phyloP scores from a whole-genome alignment of 2,113 vertebrate species.

The Platichthys flesus region DNA sequence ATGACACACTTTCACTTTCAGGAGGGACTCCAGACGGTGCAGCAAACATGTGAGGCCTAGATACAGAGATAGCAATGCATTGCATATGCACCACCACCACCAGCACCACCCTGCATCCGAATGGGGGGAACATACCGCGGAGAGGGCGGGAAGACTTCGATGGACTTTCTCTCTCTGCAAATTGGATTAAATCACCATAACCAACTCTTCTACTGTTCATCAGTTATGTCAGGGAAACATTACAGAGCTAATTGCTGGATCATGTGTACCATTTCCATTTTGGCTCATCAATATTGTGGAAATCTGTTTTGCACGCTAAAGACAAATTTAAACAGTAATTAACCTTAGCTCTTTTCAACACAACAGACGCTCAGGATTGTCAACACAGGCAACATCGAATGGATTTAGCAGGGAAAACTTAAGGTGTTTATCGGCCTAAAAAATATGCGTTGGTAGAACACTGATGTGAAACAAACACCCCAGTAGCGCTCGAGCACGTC shows the following conservation, averaged over 20 bases:
- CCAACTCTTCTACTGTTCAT: slow-evolving; percentile 14
- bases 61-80: slow-evolving; percentile 55
- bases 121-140: background rate
- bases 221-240: background rate
- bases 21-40: slow-evolving; percentile 65
- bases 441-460: slow-evolving; percentile 4
- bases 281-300: slow-evolving; percentile 3
- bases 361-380: background rate
- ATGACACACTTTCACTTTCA: slow-evolving; percentile 78
- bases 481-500: background rate
- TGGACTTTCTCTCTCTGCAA: slow-evolving; percentile 4
- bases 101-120: slow-evolving; percentile 7
- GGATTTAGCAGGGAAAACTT: background rate
- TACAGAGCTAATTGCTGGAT: slow-evolving; percentile 5
- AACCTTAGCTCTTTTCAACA: background rate
- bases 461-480: background rate
- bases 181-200: slow-evolving; percentile 34
- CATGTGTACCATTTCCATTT: slow-evolving; percentile 14
- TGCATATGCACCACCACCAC: background rate
- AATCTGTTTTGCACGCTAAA: slow-evolving; percentile 32
- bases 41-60: slow-evolving; percentile 72
- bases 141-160: background rate
- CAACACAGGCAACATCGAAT: slow-evolving; percentile 3
- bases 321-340: slow-evolving; percentile 8
- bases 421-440: background rate